A percentile compares a stretch with the other conserved stretches of the same genome.
phyloP scores from a whole-genome alignment of 1,140 invertebrate species.

The Leptinotarsa undecemlineata region DNA sequence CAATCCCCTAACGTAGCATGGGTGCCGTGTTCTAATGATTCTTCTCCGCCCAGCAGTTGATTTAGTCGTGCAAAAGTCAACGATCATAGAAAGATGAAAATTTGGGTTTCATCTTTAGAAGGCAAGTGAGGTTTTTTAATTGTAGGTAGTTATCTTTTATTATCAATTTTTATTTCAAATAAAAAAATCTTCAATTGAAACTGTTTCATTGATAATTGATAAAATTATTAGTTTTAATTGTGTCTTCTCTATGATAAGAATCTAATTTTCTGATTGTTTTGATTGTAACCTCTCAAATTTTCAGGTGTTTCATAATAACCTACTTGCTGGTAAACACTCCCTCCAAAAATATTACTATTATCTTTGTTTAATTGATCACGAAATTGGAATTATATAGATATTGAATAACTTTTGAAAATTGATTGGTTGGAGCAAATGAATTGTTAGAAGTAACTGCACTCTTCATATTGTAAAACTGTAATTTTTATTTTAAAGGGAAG shows the following conservation, averaged over 20 bases:
- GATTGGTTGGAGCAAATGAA: too few species aligned
- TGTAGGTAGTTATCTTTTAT: not conserved
- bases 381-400: too few species aligned
- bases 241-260: not conserved
- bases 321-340: too few species aligned
- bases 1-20: not conserved
- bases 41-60: constrained; percentile 26
- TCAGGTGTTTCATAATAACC: too few species aligned
- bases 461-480: not conserved
- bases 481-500: constrained; percentile 24
- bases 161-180: not conserved
- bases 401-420: too few species aligned
- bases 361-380: too few species aligned
- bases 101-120: not conserved
- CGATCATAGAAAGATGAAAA: not conserved
- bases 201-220: too few species aligned
- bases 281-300: too few species aligned
- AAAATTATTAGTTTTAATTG: not conserved
- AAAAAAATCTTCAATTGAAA: not conserved
- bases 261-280: not conserved
- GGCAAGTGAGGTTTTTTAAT: not conserved
- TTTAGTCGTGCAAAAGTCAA: not conserved
- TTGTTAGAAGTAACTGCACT: not conserved
- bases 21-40: constrained; percentile 11
- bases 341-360: too few species aligned